Percentiles rank a stretch among this genome's conserved stretches.
Conservation (phyloP, 2,888 invertebrate genomes). For the Saturnia japonica region DNA sequence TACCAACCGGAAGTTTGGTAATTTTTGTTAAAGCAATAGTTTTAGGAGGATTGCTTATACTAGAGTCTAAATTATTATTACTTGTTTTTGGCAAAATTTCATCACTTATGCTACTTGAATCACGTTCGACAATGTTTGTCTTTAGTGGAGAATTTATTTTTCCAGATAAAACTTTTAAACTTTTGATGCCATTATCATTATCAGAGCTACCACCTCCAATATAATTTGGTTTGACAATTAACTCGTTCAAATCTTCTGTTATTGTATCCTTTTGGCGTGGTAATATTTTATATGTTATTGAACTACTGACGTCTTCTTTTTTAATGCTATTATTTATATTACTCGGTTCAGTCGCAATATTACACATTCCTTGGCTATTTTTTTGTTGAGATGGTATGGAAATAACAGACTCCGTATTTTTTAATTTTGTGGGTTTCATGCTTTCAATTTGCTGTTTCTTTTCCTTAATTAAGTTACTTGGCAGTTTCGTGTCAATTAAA, state of each 20-base stretch:
- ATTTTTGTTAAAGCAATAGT: constrained; percentile 24
- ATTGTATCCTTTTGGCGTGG: constrained; percentile 51
- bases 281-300: constrained; percentile 44
- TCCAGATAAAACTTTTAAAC: constrained; percentile 20
- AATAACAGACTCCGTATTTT: neutral
- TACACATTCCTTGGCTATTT: neutral
- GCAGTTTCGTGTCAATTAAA: neutral
- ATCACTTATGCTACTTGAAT: constrained; percentile 30
- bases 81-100: constrained; percentile 33
- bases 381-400: constrained; percentile 1
- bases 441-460: neutral
- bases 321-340: constrained; percentile 28
- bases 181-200: constrained; percentile 12
- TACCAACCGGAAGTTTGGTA: constrained; percentile 25
- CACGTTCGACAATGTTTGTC: constrained; percentile 27
- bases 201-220: constrained; percentile 13
- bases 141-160: constrained; percentile 20
- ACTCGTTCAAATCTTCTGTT: constrained; percentile 36
- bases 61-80: constrained; percentile 31
- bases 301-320: constrained; percentile 25
- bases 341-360: constrained; percentile 22
- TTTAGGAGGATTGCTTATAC: constrained; percentile 19
- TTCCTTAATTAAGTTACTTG: neutral
- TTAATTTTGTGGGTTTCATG: neutral
- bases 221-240: constrained; percentile 18